Base-by-base conservation (phyloP, 1,140 invertebrate species). In the Pollicipes pollicipes region DNA sequence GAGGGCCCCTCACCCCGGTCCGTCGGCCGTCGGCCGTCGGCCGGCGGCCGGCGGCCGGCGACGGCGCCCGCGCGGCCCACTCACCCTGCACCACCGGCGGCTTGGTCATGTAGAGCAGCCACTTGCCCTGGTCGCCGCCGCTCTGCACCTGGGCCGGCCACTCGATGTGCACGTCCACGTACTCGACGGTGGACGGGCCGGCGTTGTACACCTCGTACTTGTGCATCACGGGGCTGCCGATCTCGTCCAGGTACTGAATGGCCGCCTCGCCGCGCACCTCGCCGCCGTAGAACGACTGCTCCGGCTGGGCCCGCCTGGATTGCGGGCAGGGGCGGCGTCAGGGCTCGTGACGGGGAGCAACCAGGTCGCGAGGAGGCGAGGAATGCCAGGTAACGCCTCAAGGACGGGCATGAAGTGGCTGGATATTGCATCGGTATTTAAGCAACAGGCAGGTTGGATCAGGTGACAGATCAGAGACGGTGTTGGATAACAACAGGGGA, bases 141-240 rank as follows among this genome's bases (percentile, higher is more conserved):
- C 88, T 91, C 29, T 88, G 87, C 0, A 95, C 86, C 81, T 95
- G 91, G 76, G 88, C 87, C 0, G 95, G 95, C 94, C 94, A 96
- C 2, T 85, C 83, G 72, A 98, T 89, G 31, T 83, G 81, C n/a
- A 97, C 86, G 76, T 87, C 84, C 0, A 95, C 82, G 35, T 84
- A 84, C 13, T 86, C 85, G 3, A 94, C 88, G 76, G 86, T 85
- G 85, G 90, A 95, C 0, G 92, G 90, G 0, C 95, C 94, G 73
- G 87, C 84, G 75, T 97, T 97, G 76, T 85, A 88, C 26, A 77
- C 75, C 81, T 94, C 86, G 78, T 93, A 97, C 30, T 86, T 89
- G 76, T 98, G 94, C 8, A 85, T 83, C 0, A 97, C 85, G 77
- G 85, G 84, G 3, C 88, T 86, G 8, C 95, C 95, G 71, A 97